Evolutionary conservation across 1,140 invertebrate genomes (phyloP), one percentile per base, ranked within the genome.

Genomic region (Ericerus pela): DNA sequence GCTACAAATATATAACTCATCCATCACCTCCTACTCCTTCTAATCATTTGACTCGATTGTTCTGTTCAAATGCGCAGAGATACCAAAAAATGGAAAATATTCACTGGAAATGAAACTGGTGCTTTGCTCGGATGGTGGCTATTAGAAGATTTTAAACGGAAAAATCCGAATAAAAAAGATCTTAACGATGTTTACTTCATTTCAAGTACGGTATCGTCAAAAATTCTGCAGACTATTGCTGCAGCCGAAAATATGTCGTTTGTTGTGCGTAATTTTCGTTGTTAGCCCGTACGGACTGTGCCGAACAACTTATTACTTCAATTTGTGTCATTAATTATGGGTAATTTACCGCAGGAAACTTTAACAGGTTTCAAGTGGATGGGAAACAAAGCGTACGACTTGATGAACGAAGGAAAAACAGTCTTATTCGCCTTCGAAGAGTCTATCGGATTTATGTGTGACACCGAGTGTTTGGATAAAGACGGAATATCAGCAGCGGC

Each of bases 341-440:
- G 18, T 55, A 55, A 59, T 60, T 55, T 55, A 59, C 64, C 61
- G 47, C 62, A 85, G 70, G 93, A 99, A 73, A 99, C 96, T 0
- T 73, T 99, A 43, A 99, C 96, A n/a, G 87, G 96, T 0, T 99
- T 99, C 67, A 99, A 99, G 66, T 99, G 95, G 94, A 98, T 99
- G 88, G 95, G 89, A 66, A 99, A 97, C 67, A 79, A 77, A 70
- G 75, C 84, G 0, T 68, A 81, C 29, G 77, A 94, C n/a, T 67
- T 95, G 24, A 69, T 75, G 54, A 53, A 57, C 12, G 64, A 79
- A 43, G 78, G 76, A 2, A 85, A 90, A 64, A 70, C 70, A 1
- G 85, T 97, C 0, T 67, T 99, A 36, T 94, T 98, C 73, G 92
- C 92, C 0, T 99, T 86, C 70, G 96, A 99, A 73, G 88, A 91